These are phyloP conservation scores for Knipowitschia caucasica DNA, from an alignment of 2,797 vertebrate genomes.

Conservation along the genomic window DNA sequence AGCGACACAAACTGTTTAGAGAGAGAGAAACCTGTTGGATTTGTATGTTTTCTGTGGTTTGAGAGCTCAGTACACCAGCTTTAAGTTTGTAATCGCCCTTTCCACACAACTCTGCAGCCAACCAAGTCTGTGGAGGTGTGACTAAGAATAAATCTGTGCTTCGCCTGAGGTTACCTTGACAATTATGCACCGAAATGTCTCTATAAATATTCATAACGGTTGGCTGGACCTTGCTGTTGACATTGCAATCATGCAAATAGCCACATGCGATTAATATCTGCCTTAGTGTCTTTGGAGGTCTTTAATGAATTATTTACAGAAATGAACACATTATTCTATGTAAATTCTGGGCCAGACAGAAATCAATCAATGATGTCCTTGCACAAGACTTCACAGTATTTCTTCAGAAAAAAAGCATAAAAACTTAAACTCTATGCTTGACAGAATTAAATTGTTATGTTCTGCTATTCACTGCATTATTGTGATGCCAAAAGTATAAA, in stretches of 20 bases:
- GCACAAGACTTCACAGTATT: neutral
- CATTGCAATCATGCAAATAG: conserved; percentile 41
- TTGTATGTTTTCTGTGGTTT: too few species aligned
- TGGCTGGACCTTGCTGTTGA: conserved; percentile 28
- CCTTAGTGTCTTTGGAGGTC: neutral
- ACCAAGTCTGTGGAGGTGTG: conserved; percentile 12
- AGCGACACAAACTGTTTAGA: too few species aligned
- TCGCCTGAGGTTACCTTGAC: conserved; percentile 24
- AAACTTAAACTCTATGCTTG: neutral
- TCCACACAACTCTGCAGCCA: neutral
- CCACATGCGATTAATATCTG: conserved; percentile 25
- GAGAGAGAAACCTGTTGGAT: too few species aligned
- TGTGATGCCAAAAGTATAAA: too few species aligned
- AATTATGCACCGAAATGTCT: conserved; percentile 28
- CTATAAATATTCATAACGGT: conserved; percentile 51
- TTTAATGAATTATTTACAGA: conserved; percentile 22
- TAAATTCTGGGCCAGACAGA: conserved; percentile 1
- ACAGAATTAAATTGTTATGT: neutral
- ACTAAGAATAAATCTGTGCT: neutral
- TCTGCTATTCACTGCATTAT: too few species aligned
- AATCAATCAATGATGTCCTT: conserved; percentile 4
- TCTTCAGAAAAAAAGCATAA: neutral
- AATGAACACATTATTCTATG: conserved; percentile 6
- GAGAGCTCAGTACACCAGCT: too few species aligned
- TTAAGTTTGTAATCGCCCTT: too few species aligned